A percentile compares a stretch with the other conserved stretches of the same genome.
phyloP scores from a whole-genome alignment of 2,888 invertebrate species.

The Ichneumon xanthorius region DNA sequence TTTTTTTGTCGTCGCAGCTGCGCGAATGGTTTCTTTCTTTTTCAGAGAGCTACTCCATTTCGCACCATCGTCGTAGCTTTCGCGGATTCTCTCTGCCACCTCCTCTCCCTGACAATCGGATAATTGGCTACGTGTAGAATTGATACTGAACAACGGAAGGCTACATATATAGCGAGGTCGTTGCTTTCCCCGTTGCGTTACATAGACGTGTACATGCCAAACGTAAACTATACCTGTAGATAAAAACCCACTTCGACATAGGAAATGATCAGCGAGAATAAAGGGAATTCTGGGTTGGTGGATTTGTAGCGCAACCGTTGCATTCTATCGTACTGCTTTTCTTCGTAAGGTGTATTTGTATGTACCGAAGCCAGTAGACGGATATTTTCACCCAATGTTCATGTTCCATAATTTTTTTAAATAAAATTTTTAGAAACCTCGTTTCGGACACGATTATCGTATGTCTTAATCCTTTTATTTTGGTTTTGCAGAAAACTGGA shows the following conservation, averaged over 20 bases:
- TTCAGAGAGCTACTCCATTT: not conserved
- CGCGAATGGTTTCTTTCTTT: not conserved
- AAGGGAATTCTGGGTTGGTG: conserved; percentile 1
- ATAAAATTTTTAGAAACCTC: too few relatives aligned
- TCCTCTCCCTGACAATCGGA: conserved; percentile 28
- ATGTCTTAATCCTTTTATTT: conserved; percentile 13
- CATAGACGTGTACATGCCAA: not conserved
- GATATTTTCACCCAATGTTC: not conserved
- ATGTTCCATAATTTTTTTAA: not conserved
- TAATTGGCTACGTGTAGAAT: conserved; percentile 42
- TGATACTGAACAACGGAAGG: conserved; percentile 20
- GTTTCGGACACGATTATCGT: too few relatives aligned
- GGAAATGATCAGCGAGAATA: not conserved
- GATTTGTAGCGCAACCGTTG: conserved; percentile 5
- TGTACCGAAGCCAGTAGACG: not conserved
- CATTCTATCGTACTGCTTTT: not conserved
- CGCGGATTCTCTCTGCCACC: not conserved
- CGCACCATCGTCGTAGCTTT: not conserved
- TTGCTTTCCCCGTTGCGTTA: conserved; percentile 10
- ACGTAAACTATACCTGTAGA: conserved; percentile 6
- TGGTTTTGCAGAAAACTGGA: conserved; percentile 74
- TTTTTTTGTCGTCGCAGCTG: not conserved
- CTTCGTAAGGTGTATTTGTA: not conserved
- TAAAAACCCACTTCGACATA: conserved; percentile 2
- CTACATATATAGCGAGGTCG: conserved; percentile 20